A percentile compares a stretch with the other conserved stretches of the same genome.
Conservation (phyloP, 2,797 vertebrate genomes). For the Psittacula derbiana region DNA sequence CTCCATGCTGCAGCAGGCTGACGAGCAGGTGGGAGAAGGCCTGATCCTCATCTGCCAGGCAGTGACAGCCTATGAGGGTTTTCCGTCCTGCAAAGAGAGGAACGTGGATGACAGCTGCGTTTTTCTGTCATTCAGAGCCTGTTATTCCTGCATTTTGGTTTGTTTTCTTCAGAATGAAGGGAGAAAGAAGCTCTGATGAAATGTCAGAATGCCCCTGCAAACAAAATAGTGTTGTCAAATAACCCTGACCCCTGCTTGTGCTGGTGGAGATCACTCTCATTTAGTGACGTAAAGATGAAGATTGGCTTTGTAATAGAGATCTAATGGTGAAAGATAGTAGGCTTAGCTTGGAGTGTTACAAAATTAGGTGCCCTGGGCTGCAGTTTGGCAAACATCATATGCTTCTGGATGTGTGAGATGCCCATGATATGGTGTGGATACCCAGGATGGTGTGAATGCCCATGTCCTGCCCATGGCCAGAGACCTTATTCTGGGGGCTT, state of each 20-base stretch:
- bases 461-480: neutral
- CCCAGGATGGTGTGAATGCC: neutral
- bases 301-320: neutral
- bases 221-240: neutral
- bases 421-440: neutral
- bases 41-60: neutral
- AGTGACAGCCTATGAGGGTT: neutral
- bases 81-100: neutral
- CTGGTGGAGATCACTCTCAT: neutral
- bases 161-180: neutral
- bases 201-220: neutral
- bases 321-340: neutral
- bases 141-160: neutral
- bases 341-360: neutral
- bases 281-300: rapidly evolving
- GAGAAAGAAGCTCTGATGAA: neutral
- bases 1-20: neutral
- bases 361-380: neutral
- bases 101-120: neutral
- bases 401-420: neutral
- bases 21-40: neutral
- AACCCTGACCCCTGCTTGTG: neutral
- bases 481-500: neutral
- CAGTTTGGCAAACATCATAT: neutral
- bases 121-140: neutral